Base-by-base conservation (phyloP, 2,113 vertebrate species). In the Oreocharis arfaki region DNA sequence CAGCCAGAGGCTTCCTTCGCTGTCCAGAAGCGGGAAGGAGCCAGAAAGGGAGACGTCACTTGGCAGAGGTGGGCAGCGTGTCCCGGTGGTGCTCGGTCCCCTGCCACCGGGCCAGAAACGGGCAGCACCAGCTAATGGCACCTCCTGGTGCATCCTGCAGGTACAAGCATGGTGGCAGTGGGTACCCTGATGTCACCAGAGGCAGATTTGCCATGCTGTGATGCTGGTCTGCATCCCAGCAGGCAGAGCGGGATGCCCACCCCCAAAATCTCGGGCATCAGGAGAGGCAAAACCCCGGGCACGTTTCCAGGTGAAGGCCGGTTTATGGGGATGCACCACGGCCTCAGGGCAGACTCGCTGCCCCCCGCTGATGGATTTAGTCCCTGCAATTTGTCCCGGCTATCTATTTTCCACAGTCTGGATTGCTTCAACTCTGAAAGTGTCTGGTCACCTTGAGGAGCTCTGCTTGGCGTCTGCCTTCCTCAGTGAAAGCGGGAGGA, bases 101-200 rank as follows among this genome's bases (percentile, higher is more conserved):
- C n/a, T 30, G 63, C 11, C 90, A 17, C 13, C 4, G 5, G 26
- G 13, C 11, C 65, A 70, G 55, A 9, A 78, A 39, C 0, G 1
- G 44, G 60, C 75, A 28, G 63, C 37, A 9, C 8, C 32, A 14
- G 67, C 30, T 18, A 10, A 10, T 3, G 52, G 30, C 61, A 35
- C 30, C 16, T 65, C 23, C 46, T 18, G 46, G 39, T 2, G 5
- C 64, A 27, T 6, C 7, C 53, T 7, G 11, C 37, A 11, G 49
- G 41, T 47, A 26, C 73, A 9, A 18, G 33, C 28, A 1, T 0
- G 46, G 50, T 16, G 37, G 2, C 1, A 0, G 3, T 9, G 33
- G 15, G 47, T 8, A 35, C 10, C 11, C 20, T 0, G 8, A 23
- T 60, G 63, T 35, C 55, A 24, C 35, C 30, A 3, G 17, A 17